Base-by-base conservation (phyloP, 2,113 vertebrate genomes). In the Leucopternis melanops region DNA sequence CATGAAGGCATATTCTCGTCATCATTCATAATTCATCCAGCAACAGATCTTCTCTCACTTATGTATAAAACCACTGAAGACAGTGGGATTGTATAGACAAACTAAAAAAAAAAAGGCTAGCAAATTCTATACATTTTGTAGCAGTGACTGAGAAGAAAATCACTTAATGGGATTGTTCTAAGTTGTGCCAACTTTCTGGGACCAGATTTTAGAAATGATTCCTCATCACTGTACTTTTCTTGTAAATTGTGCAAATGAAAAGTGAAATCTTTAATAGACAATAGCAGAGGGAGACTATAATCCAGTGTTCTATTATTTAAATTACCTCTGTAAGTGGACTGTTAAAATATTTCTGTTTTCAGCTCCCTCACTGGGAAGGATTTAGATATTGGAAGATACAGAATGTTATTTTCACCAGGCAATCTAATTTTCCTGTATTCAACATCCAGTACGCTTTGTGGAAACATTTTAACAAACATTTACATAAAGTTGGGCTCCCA, bases 261-360 rank as follows among this genome's bases (percentile, higher is more conserved):
- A 79, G 19, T 54, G 34, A 79, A 89, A 67, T 72, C 11, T 84
- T 80, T 81, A 86, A 58, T 70, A 78, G 50, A 44, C 36, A 84
- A 38, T 75, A 72, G 32, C 10, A 84, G 57, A 67, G 21, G 34
- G 72, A 92, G 61, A 74, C 94, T 92, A 86, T 92, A 20, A 88
- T 89, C 81, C 70, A 40, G 27, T 34, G 17, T 74, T 90, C 65
- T 93, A 8, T 86, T 92, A 77, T 83, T 93, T 83, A 81, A 90
- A 88, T 95, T 93, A 50, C 47, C 40, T 69, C 57, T 74, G 21
- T 78, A 74, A 90, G 29, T 92, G 47, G 55, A 71, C 81, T 93
- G 57, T n/a, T 79, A 75, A 72, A 89, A 71, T 92, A 95, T 94
- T 91, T 92, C 44, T 94, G 42, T 59, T 94, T 90, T 73, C 32